A percentile compares a stretch with the other conserved stretches of the same genome.
Evolutionary conservation across 37 sponge, comb jelly and placozoan genomes (phyloP).

Genomic region (Crambe crambe): DNA sequence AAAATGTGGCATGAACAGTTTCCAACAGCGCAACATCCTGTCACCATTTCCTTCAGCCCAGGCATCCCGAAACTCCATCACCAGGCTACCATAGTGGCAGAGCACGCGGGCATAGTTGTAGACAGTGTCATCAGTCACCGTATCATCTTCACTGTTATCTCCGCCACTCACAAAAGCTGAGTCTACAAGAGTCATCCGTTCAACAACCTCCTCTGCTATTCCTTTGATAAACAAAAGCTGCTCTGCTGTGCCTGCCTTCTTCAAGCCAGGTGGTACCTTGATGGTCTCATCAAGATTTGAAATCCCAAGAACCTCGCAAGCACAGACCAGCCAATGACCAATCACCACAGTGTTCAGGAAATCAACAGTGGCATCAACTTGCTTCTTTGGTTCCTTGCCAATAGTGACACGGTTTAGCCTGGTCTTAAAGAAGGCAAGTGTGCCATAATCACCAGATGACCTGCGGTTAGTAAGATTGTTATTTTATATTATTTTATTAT

Average conservation of each 20-base stretch:
- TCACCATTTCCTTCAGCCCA: too few species aligned
- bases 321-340: slow-evolving; percentile 18
- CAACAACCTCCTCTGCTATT: slow-evolving; percentile 9
- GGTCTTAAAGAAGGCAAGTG: too few species aligned
- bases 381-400: slow-evolving; percentile 24
- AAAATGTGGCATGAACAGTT: too few species aligned
- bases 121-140: slow-evolving; percentile 17
- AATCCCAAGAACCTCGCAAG: slow-evolving; percentile 12
- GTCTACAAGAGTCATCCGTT: slow-evolving; percentile 5
- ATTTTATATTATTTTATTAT: too few species aligned
- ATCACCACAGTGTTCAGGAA: too few species aligned
- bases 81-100: slow-evolving; percentile 47
- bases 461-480: too few species aligned
- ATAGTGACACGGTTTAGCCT: too few species aligned
- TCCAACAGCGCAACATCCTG: too few species aligned
- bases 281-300: background rate
- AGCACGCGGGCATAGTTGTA: slow-evolving; percentile 39
- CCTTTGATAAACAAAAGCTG: background rate
- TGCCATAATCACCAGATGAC: too few species aligned
- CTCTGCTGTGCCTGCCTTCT: background rate
- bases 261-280: background rate
- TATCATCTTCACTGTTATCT: background rate
- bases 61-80: too few species aligned
- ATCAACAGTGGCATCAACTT: slow-evolving; percentile 31
- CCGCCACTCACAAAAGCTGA: too few species aligned